Base-by-base conservation (phyloP, 2,797 vertebrate genomes). In the Ctenopoma kingsleyae region DNA sequence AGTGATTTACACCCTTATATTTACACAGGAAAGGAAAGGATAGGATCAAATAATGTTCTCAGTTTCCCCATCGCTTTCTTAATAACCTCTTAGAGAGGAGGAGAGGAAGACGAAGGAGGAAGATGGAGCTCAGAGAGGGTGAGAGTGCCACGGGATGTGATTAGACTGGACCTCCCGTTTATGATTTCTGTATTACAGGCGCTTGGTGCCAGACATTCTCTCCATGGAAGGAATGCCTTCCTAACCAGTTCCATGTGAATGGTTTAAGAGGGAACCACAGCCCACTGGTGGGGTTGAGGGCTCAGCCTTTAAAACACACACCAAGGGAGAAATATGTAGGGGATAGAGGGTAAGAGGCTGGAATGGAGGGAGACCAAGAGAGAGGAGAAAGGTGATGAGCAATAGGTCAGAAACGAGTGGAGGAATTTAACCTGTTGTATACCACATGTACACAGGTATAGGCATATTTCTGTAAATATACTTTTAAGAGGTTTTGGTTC, bases 161-260 rank as follows among this genome's bases (percentile, higher is more conserved):
- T 94, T 93, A 93, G 88, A 67, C 79, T 78, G 84, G 92, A 94
- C 91, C 93, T 93, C 89, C 82, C 89, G 67, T 94, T 94, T 93
- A 93, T 91, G 92, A 94, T 93, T 94, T 93, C 86, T 92, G 89
- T 90, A 92, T 93, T 93, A 90, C 91, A 93, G 89, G 85, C 87
- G 71, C 78, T 87, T 47, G 85, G 82, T 92, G 92, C 92, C 93
- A 95, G 91, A 94, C 92, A 93, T 93, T 93, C 92, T 90, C 91
- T 94, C 83, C 83, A 90, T 94, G 93, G 94, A 95, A 95, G 90
- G 94, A 94, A 95, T 95, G 93, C 92, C 90, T 89, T 92, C 76
- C 89, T 94, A 94, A 95, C 92, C 92, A 94, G 91, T 93, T 95
- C 93, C 94, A 95, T 94, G 94, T 94, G 94, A 95, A 94, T 88